These are phyloP conservation scores for silkworm (Bombyx mori) DNA, from an alignment of 1,140 invertebrate species.

Conservation along the genomic window ASM3026992v2 NC_085107.1:12307501-12308000, in stretches of 20 bases:
- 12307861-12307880: too few species aligned
- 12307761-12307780: neutral
- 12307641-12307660: constrained; percentile 35
- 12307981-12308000: too few species aligned
- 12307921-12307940: too few species aligned
- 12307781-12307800: too few species aligned
- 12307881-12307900: too few species aligned
- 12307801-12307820: too few species aligned
- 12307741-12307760: neutral
- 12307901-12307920: too few species aligned
- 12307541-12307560: constrained; percentile 34
- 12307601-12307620: constrained; percentile 25
- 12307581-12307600: constrained; percentile 33
- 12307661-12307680: constrained; percentile 47
- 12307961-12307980: too few species aligned
- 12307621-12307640: constrained; percentile 32
- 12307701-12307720: neutral
- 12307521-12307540: constrained; percentile 31
- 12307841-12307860: too few species aligned
- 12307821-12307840: too few species aligned
- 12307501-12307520: neutral
- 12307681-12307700: constrained; percentile 40
- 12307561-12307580: constrained; percentile 24
- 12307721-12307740: neutral
- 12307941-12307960: too few species aligned